Percentiles rank a stretch among this genome's conserved stretches.
phyloP scores from a whole-genome alignment of 2,113 vertebrate genomes.

The Fukomys damarensis region DNA sequence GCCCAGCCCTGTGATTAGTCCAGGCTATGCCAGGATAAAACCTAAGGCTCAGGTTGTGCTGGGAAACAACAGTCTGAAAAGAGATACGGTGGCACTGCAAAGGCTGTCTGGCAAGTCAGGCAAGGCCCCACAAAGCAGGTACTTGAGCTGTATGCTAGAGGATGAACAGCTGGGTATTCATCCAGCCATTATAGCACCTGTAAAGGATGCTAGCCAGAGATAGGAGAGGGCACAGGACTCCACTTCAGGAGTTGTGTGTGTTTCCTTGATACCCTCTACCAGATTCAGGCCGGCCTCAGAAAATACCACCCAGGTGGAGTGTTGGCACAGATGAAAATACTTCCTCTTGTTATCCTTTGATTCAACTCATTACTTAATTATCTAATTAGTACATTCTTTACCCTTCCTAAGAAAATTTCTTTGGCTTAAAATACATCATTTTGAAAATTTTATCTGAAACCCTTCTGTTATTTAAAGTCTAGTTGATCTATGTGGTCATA shows the following conservation, averaged over 20 bases:
- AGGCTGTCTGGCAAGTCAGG: neutral
- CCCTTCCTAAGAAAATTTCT: constrained; percentile 77
- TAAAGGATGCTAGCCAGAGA: neutral
- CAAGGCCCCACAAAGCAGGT: neutral
- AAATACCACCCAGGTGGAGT: neutral
- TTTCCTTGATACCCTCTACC: neutral
- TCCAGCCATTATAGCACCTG: too few species aligned
- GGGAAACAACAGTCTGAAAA: neutral
- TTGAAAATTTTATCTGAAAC: neutral
- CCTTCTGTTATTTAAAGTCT: constrained; percentile 10
- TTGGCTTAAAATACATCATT: neutral
- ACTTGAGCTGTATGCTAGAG: neutral
- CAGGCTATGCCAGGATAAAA: neutral
- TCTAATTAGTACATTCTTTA: constrained; percentile 80
- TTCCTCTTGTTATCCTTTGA: constrained; percentile 77
- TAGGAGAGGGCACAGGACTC: too few species aligned
- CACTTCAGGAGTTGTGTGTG: fast-evolving
- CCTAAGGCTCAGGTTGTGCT: neutral
- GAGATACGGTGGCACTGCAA: neutral
- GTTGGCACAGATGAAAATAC: neutral
- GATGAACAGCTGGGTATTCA: neutral
- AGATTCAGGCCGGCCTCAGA: constrained; percentile 4
- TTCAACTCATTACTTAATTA: constrained; percentile 73
- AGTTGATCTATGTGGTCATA: neutral
- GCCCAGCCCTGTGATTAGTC: neutral